phyloP scores from a whole-genome alignment of 2,888 invertebrate species.

The Eupsilia transversa region DNA sequence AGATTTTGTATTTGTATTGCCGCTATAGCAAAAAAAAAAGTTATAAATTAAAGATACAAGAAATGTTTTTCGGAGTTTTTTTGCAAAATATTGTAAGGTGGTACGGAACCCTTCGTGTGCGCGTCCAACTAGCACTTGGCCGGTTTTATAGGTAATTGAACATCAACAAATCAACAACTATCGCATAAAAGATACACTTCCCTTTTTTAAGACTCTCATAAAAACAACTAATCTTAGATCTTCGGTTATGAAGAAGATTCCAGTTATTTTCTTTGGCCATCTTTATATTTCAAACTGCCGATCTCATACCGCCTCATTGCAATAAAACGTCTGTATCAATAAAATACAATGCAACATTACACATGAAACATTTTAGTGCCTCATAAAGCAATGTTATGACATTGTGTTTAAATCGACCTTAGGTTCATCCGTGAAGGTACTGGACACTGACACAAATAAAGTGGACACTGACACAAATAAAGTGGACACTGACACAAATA shows the following conservation, averaged over 20 bases:
- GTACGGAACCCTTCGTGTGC: too few species aligned
- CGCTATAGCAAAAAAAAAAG: too few species aligned
- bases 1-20: too few species aligned
- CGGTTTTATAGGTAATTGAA: too few species aligned
- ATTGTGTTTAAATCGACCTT: background rate
- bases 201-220: constrained; percentile 16
- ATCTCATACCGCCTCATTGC: background rate
- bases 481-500: background rate
- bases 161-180: too few species aligned
- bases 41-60: too few species aligned
- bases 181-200: constrained; percentile 22
- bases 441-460: constrained; percentile 4
- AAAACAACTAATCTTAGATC: constrained; percentile 16
- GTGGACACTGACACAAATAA: background rate
- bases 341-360: constrained; percentile 53
- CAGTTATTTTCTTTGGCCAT: background rate
- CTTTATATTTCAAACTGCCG: background rate
- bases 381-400: constrained; percentile 46
- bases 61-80: too few species aligned
- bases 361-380: constrained; percentile 42
- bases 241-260: background rate
- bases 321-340: constrained; percentile 43
- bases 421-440: background rate
- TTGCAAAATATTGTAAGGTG: too few species aligned
- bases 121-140: too few species aligned